These are phyloP conservation scores for Hanleya hanleyi DNA, from an alignment of 2,888 invertebrate genomes.

Conservation along the genomic window DNA sequence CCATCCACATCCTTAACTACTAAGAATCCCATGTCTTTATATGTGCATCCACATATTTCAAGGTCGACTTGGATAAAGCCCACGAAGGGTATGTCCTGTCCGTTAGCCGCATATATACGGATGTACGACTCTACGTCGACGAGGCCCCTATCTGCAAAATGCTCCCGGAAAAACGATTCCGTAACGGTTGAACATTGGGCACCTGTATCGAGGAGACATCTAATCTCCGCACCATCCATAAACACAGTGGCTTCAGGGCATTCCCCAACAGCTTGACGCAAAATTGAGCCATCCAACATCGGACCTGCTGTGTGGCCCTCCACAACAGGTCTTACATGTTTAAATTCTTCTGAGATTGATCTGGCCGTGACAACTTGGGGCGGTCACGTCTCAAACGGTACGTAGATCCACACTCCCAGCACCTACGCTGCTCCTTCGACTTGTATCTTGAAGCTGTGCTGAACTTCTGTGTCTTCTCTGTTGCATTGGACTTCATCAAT, in stretches of 20 bases:
- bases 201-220: conserved; percentile 22
- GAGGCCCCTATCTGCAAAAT: conserved; percentile 7
- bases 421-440: conserved; percentile 16
- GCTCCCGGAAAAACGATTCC: conserved; percentile 14
- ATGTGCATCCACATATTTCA: neutral
- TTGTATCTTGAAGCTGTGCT: neutral
- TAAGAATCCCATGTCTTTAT: conserved; percentile 22
- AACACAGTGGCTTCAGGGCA: conserved; percentile 7
- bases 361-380: too few species aligned
- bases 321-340: conserved; percentile 11
- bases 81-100: conserved; percentile 25
- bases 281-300: neutral
- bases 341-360: neutral
- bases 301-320: conserved; percentile 8
- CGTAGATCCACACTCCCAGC: too few species aligned
- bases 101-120: conserved; percentile 25
- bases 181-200: conserved; percentile 22
- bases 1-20: conserved; percentile 15
- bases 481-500: neutral
- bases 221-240: neutral
- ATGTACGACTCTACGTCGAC: conserved; percentile 22
- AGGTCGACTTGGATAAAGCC: conserved; percentile 25
- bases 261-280: conserved; percentile 15
- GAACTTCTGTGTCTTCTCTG: neutral
- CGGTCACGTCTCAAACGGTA: too few species aligned